These are phyloP conservation scores for Beaufortia kweichowensis DNA, from an alignment of 2,113 vertebrate species.

Conservation along the genomic window DNA sequence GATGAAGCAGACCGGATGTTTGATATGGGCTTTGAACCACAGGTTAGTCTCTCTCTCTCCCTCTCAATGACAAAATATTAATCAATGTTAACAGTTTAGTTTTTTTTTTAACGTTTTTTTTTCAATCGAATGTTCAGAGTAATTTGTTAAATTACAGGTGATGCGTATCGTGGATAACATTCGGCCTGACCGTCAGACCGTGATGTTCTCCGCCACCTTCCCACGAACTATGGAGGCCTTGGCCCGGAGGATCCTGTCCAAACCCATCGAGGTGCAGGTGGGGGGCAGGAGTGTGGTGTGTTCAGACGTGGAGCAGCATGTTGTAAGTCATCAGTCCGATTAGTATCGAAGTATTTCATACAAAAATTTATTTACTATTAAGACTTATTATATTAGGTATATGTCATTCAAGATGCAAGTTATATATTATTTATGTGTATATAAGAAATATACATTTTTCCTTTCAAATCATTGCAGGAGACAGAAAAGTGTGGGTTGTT, in stretches of 20 bases:
- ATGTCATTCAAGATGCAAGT: no score
- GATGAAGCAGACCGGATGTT: constrained; percentile 99
- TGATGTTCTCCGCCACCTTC: constrained; percentile 99
- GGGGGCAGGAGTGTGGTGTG: constrained; percentile 96
- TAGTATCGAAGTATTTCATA: no score
- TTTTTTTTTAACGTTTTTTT: no score
- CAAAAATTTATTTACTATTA: no score
- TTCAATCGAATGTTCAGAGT: no score
- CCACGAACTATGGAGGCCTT: constrained; percentile 97
- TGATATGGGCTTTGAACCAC: constrained; percentile 99
- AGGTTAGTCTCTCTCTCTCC: constrained; percentile 80
- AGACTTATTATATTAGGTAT: no score
- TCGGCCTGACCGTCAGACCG: constrained; percentile 94
- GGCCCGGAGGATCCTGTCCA: constrained; percentile 90
- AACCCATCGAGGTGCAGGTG: constrained; percentile 95
- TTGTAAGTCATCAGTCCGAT: constrained; percentile 77
- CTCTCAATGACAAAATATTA: no score
- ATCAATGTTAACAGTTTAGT: no score
- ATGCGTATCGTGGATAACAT: constrained; percentile 99
- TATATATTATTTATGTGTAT: no score
- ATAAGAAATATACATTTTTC: no score
- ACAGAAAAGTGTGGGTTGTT: no score
- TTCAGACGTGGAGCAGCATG: constrained; percentile 95
- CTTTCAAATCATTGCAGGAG: no score
- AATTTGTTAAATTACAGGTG: constrained; percentile 73